Base-by-base conservation (phyloP, 2,888 invertebrate species). In the Eupithecia tripunctaria region DNA sequence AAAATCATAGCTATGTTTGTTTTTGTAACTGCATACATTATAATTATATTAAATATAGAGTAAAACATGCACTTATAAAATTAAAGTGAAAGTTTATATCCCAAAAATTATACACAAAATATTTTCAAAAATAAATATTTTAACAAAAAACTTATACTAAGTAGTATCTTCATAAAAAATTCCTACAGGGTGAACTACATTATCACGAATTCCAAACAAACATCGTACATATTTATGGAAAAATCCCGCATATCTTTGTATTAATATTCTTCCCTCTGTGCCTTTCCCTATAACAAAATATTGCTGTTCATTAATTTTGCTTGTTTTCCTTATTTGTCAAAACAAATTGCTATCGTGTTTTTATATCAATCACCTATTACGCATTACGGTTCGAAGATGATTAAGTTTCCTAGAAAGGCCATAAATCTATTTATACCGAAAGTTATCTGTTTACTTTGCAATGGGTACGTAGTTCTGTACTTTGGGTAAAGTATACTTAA, bases 231-330 rank as follows among this genome's bases (percentile, higher is more conserved):
- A 68, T 27, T 56, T 25, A 51, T 14, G 56, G 69, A 68, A 70
- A 77, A 75, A 70, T 25, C 73, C 75, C 69, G 69, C 71, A 78
- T 78, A 69, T 78, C 81, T 76, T 74, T 76, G 21, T 76, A 77
- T 69, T 74, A 77, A 78, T 69, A 79, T 27, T 64, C 71, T 78
- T 77, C 73, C 76, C 68, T 66, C 75, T 79, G 84, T 84, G 84
- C 84, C 84, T 85, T 84, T 73, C 71, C 75, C 29, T 56, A 74
- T 43, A 70, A 66, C 51, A 77, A 56, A n/a, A 68, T 66, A 76
- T 78, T 78, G 64, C 3, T 64, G 62, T 18, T 69, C n/a, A 69
- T 72, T 41, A n/a, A 38, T 47, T 51, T 38, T 56, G n/a, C 43
- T 36, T 2, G 3, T 27, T 74, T 74, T 71, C 71, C 71, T 74